A percentile compares a stretch with the other conserved stretches of the same genome.
Evolutionary conservation across 2,797 vertebrate species (phyloP).

Genomic region (Pangasius larnaudii): DNA sequence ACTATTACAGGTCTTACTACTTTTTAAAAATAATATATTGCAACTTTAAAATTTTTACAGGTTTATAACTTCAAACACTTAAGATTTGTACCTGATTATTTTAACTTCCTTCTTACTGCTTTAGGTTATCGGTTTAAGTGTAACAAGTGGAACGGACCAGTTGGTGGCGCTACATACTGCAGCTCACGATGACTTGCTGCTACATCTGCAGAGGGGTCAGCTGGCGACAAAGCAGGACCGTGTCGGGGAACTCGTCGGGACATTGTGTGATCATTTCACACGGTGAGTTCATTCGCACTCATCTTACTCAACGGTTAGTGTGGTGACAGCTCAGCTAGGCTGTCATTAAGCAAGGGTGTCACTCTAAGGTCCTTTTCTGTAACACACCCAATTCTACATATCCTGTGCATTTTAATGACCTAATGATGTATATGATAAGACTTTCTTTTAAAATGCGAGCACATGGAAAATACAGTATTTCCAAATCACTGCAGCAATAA

Average conservation of each 20-base stretch:
- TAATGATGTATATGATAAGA: neutral
- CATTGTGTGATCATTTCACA: conserved; percentile 80
- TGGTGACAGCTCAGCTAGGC: neutral
- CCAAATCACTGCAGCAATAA: neutral
- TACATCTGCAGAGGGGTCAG: conserved; percentile 81
- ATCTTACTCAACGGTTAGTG: neutral
- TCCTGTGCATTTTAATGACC: neutral
- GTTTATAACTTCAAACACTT: neutral
- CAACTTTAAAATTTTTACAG: neutral
- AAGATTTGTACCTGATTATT: neutral
- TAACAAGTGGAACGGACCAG: conserved; percentile 85
- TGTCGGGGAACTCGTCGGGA: conserved; percentile 86
- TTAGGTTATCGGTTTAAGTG: conserved; percentile 85
- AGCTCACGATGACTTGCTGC: conserved; percentile 77
- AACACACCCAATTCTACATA: neutral
- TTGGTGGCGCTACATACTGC: conserved; percentile 85
- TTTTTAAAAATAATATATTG: neutral
- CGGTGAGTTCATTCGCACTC: conserved; percentile 68
- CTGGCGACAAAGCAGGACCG: conserved; percentile 78
- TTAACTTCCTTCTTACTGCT: neutral
- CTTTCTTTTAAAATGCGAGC: neutral
- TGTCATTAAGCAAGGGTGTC: neutral
- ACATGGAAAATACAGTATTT: neutral
- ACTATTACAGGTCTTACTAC: neutral
- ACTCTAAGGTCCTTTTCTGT: neutral